A percentile compares a stretch with the other conserved stretches of the same genome.
These are phyloP conservation scores for Ditula angustiorana DNA, from an alignment of 2,888 invertebrate genomes.

Conservation along the genomic window DNA sequence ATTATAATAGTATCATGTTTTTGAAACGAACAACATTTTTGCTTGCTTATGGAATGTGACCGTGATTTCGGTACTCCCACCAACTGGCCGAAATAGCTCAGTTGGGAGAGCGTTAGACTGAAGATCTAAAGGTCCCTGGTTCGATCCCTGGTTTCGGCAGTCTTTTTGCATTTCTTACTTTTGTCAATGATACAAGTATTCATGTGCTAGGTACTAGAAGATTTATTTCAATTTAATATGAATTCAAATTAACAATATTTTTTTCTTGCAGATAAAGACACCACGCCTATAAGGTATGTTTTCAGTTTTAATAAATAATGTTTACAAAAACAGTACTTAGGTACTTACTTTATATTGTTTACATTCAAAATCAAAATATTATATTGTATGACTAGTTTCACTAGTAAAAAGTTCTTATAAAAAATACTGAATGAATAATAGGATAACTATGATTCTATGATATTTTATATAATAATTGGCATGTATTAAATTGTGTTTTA, in stretches of 20 bases:
- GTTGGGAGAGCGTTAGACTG: constrained; percentile 89
- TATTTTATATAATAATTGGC: not conserved
- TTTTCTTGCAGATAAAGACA: constrained; percentile 57
- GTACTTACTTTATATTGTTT: too few species aligned
- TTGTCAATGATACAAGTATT: constrained; percentile 1
- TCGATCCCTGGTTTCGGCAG: constrained; percentile 90
- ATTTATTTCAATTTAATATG: not conserved
- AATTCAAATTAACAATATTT: not conserved
- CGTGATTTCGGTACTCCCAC: constrained; percentile 32
- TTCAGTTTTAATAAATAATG: not conserved
- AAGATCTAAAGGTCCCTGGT: constrained; percentile 90
- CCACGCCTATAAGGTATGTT: constrained; percentile 51
- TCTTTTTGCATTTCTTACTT: constrained; percentile 51
- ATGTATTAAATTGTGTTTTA: not conserved
- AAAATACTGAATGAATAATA: too few species aligned
- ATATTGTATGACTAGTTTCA: too few species aligned
- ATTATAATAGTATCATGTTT: not conserved
- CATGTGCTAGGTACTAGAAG: not conserved
- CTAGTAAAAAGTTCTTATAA: too few species aligned
- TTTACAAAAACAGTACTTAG: not conserved
- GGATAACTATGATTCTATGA: not conserved
- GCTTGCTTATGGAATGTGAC: constrained; percentile 32
- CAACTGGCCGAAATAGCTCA: constrained; percentile 87
- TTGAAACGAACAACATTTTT: not conserved
- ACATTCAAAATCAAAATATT: too few species aligned